A percentile compares a stretch with the other conserved stretches of the same genome.
Evolutionary conservation across 2,113 vertebrate species (phyloP).

Genomic region (Tachysurus vachellii): DNA sequence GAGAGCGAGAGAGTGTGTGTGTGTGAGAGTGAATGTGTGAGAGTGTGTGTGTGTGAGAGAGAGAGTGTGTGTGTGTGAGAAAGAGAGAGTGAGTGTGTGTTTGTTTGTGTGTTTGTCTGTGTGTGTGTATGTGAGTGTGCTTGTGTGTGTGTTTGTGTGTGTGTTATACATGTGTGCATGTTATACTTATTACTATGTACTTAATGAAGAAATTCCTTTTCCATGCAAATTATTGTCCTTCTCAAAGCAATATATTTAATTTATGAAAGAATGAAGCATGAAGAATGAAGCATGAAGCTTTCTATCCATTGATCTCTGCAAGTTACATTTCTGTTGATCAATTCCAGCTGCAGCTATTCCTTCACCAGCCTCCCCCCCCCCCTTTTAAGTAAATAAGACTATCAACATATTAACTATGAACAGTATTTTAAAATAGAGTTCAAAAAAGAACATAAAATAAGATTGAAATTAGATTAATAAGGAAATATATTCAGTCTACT

Average conservation of each 20-base stretch:
- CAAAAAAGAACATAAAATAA: no score
- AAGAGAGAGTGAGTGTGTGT: constrained; percentile 71
- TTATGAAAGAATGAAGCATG: background rate
- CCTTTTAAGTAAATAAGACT: background rate
- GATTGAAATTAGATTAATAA: no score
- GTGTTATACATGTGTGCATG: background rate
- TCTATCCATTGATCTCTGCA: background rate
- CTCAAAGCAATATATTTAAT: background rate
- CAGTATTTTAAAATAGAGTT: background rate
- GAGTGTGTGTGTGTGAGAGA: constrained; percentile 79
- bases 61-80: no score
- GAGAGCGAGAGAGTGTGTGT: no score
- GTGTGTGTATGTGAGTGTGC: constrained; percentile 63
- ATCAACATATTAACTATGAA: background rate
- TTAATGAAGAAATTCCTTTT: background rate
- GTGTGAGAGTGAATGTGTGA: constrained; percentile 55
- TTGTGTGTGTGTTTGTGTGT: constrained; percentile 62
- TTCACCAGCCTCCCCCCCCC: background rate
- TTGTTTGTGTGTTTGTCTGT: constrained; percentile 72
- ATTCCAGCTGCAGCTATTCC: background rate
- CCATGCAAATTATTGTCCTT: background rate
- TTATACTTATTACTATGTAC: background rate
- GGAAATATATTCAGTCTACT: no score
- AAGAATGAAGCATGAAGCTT: no score
- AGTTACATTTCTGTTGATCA: background rate